phyloP scores from a whole-genome alignment of 2,797 vertebrate genomes.

The Dryobates pubescens region DNA sequence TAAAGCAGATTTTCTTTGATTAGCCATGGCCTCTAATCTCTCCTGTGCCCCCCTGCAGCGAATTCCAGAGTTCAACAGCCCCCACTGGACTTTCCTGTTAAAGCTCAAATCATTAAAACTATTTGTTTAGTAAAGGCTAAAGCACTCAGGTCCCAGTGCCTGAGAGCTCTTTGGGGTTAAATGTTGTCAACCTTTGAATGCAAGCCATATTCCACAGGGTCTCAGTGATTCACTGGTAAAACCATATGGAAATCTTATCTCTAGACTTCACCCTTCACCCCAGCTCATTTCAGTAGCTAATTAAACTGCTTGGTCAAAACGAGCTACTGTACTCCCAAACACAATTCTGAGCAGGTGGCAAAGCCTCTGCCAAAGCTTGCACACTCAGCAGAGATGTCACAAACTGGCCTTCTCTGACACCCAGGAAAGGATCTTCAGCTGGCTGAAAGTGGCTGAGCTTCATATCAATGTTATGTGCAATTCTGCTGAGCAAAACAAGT shows the following conservation, averaged over 20 bases:
- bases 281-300: not conserved
- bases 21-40: constrained; percentile 62
- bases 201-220: not conserved
- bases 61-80: constrained; percentile 71
- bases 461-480: rapidly evolving
- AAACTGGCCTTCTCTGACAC: not conserved
- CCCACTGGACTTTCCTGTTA: constrained; percentile 65
- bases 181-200: constrained; percentile 23
- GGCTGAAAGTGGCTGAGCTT: not conserved
- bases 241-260: not conserved
- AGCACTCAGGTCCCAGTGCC: constrained; percentile 39
- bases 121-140: constrained; percentile 64
- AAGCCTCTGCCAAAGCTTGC: not conserved
- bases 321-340: not conserved
- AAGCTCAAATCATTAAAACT: constrained; percentile 63
- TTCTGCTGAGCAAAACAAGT: not conserved
- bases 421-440: not conserved
- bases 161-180: constrained; percentile 3
- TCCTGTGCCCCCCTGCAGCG: constrained; percentile 60
- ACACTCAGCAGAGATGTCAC: rapidly evolving
- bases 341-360: not conserved
- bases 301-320: not conserved
- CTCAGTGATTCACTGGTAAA: not conserved
- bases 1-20: constrained; percentile 67
- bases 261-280: not conserved